phyloP scores from a whole-genome alignment of 2,113 vertebrate genomes.

The Bubo blakistoni region DNA sequence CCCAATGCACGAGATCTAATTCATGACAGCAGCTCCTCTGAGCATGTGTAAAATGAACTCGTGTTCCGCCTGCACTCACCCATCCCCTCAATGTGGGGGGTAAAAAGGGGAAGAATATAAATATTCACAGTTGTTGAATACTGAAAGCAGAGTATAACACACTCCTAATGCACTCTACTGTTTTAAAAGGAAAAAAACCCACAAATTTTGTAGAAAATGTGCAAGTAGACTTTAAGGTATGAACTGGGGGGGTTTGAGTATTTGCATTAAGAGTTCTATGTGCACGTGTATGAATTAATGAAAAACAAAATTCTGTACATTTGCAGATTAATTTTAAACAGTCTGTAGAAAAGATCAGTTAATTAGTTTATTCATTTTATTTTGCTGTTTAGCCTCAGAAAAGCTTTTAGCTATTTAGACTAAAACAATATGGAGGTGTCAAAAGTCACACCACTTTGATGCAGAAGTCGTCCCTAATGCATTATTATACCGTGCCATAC shows the following conservation, averaged over 20 bases:
- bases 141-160: no score
- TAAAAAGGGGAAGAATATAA: not conserved
- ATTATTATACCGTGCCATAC: not conserved
- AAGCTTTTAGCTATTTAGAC: not conserved
- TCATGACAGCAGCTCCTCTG: not conserved
- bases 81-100: accelerated
- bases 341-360: not conserved
- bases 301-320: not conserved
- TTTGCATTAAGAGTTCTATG: not conserved
- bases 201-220: not conserved
- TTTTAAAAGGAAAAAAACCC: no score
- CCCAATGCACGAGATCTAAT: no score
- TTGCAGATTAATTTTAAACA: not conserved
- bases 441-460: not conserved
- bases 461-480: not conserved
- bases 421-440: not conserved
- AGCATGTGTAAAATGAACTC: accelerated
- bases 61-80: accelerated
- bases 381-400: not conserved
- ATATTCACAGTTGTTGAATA: no score
- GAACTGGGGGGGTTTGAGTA: not conserved
- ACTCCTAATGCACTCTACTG: no score
- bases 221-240: not conserved
- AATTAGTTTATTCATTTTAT: not conserved
- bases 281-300: not conserved